These are phyloP conservation scores for Scelioninae gen. 2 DNA, from an alignment of 2,888 invertebrate species.

Conservation along the genomic window DNA sequence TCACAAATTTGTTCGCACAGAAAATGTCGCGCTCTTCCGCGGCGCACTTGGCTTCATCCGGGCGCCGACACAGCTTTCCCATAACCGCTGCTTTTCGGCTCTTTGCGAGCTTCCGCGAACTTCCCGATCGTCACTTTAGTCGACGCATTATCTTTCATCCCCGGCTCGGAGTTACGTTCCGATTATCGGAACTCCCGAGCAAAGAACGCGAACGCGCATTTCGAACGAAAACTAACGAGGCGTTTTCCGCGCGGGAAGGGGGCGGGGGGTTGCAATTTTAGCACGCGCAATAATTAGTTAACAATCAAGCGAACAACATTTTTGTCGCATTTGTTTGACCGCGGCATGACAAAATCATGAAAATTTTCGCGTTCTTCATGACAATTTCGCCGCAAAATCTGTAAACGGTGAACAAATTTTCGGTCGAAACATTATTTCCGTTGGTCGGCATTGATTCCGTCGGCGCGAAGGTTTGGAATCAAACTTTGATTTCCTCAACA, in stretches of 20 bases:
- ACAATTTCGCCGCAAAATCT: no score
- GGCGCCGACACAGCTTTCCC: slow-evolving; percentile 63
- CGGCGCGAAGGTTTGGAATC: no score
- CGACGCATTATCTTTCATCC: slow-evolving; percentile 51
- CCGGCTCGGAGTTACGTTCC: slow-evolving; percentile 53
- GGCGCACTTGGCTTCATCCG: slow-evolving; percentile 67
- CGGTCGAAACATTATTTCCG: no score
- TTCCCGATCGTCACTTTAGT: slow-evolving; percentile 54
- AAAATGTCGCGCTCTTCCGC: slow-evolving; percentile 62
- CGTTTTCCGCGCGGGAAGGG: no score
- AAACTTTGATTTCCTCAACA: no score
- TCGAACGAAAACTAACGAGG: no score
- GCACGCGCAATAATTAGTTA: neutral
- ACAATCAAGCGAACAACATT: no score
- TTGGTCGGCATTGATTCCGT: no score
- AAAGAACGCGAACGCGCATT: slow-evolving; percentile 22
- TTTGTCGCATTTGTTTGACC: no score
- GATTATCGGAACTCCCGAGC: slow-evolving; percentile 59
- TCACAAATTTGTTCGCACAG: slow-evolving; percentile 53
- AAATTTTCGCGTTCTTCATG: no score
- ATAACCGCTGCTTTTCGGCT: slow-evolving; percentile 37
- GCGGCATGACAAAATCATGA: no score
- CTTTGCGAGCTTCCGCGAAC: slow-evolving; percentile 33
- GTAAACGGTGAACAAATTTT: no score
- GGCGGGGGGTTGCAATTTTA: neutral